Evolutionary conservation across 1,140 invertebrate genomes (phyloP).

Genomic region (Probaryconus sp.): DNA sequence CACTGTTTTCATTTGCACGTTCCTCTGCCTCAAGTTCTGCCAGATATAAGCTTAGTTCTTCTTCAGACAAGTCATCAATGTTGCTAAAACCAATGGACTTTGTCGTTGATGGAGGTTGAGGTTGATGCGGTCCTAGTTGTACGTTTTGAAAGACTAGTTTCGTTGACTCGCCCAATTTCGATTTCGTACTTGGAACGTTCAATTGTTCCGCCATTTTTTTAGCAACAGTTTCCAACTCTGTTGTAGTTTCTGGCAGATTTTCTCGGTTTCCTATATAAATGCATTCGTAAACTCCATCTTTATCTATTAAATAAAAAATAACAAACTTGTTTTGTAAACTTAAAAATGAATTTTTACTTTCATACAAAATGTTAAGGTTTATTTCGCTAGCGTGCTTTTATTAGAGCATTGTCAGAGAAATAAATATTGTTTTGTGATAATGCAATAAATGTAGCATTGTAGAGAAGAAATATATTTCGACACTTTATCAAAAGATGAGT

Average conservation of each 20-base stretch:
- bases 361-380: too few relatives aligned
- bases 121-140: conserved; percentile 51
- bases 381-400: too few relatives aligned
- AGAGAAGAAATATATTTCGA: too few relatives aligned
- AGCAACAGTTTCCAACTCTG: conserved; percentile 64
- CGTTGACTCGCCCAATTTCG: conserved; percentile 52
- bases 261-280: conserved; percentile 64
- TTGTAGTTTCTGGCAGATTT: conserved; percentile 64
- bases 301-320: conserved; percentile 2
- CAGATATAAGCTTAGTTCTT: conserved; percentile 80
- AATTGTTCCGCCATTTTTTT: conserved; percentile 66
- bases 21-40: conserved; percentile 79
- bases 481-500: too few relatives aligned
- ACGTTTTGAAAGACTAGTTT: conserved; percentile 66
- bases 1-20: conserved; percentile 59
- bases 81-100: conserved; percentile 69
- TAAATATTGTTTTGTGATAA: too few relatives aligned
- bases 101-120: conserved; percentile 47
- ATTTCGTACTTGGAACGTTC: conserved; percentile 19
- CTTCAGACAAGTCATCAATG: conserved; percentile 79
- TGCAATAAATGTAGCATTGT: too few relatives aligned
- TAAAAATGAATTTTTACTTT: too few relatives aligned
- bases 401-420: too few relatives aligned
- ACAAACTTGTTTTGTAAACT: too few relatives aligned
- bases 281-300: conserved; percentile 59